Percentiles rank a stretch among this genome's conserved stretches.
These are phyloP conservation scores for Deilephila porcellus DNA, from an alignment of 2,888 invertebrate genomes.

Conservation along the genomic window DNA sequence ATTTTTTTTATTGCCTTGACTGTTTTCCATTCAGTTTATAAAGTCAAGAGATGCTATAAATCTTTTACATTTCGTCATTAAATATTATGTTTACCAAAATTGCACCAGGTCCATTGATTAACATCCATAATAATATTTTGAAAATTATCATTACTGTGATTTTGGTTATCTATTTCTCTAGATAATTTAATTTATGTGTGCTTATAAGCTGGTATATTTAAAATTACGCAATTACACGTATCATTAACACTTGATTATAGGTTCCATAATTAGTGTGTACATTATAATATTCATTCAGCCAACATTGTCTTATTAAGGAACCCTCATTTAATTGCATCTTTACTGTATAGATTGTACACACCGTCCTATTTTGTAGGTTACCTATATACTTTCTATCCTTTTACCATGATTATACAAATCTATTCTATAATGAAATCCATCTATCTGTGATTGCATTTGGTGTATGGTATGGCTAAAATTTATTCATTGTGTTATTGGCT, in stretches of 20 bases:
- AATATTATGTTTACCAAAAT: too few relatives aligned
- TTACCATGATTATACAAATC: not conserved
- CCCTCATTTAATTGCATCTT: not conserved
- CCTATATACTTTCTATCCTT: slow-evolving; percentile 10
- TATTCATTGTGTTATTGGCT: slow-evolving; percentile 26
- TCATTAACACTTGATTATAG: not conserved
- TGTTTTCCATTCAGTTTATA: too few relatives aligned
- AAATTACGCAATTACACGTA: slow-evolving; percentile 27
- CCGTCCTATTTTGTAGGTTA: not conserved
- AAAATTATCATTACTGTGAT: slow-evolving; percentile 44
- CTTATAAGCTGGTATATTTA: slow-evolving; percentile 35
- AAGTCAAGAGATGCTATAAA: too few relatives aligned
- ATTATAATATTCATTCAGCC: not conserved
- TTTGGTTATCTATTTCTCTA: slow-evolving; percentile 44
- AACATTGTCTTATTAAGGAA: not conserved
- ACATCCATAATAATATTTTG: slow-evolving; percentile 3
- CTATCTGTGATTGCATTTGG: slow-evolving; percentile 19
- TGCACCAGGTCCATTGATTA: slow-evolving; percentile 24
- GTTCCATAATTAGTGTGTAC: not conserved
- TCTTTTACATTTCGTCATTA: too few relatives aligned
- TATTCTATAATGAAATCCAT: not conserved
- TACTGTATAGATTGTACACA: not conserved
- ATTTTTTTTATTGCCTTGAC: too few relatives aligned
- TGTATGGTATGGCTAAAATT: slow-evolving; percentile 32
- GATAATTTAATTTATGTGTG: slow-evolving; percentile 38